Evolutionary conservation across 2,888 invertebrate genomes (phyloP).

Genomic region (Drepana falcataria): DNA sequence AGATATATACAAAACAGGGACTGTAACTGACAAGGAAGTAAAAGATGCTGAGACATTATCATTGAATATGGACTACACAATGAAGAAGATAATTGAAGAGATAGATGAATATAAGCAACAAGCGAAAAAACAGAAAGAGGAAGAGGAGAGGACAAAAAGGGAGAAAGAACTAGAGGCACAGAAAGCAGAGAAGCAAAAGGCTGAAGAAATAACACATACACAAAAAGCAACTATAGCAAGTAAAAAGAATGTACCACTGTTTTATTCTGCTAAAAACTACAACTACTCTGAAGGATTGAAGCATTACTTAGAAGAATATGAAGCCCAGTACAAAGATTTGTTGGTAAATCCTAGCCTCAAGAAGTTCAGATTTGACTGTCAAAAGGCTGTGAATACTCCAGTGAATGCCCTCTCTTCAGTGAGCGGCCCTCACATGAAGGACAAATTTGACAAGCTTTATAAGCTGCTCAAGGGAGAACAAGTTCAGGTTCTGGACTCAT

Average conservation of each 20-base stretch:
- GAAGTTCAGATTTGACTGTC: conserved; percentile 89
- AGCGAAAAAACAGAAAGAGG: conserved; percentile 35
- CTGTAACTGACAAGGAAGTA: conserved; percentile 71
- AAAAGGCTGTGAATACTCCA: conserved; percentile 92
- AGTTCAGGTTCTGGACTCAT: conserved; percentile 80
- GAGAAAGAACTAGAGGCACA: conserved; percentile 49
- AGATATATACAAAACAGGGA: conserved; percentile 59
- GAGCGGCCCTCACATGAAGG: conserved; percentile 83
- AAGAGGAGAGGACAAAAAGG: conserved; percentile 41
- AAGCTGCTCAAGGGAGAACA: conserved; percentile 84
- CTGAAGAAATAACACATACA: conserved; percentile 24
- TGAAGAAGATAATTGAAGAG: conserved; percentile 57
- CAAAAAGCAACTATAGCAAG: conserved; percentile 22
- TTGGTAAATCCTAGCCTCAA: conserved; percentile 81
- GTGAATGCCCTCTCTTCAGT: conserved; percentile 91
- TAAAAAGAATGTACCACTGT: conserved; percentile 45
- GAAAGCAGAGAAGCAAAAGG: conserved; percentile 34
- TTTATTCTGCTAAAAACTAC: conserved; percentile 71
- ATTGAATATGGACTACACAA: conserved; percentile 68
- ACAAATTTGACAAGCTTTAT: conserved; percentile 86
- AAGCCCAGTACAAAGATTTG: conserved; percentile 79
- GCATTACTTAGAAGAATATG: conserved; percentile 78
- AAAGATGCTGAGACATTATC: conserved; percentile 74
- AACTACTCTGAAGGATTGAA: conserved; percentile 78
- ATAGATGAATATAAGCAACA: conserved; percentile 43